Conservation (phyloP, 2,797 vertebrate genomes). For the Gymnocypris eckloni region DNA sequence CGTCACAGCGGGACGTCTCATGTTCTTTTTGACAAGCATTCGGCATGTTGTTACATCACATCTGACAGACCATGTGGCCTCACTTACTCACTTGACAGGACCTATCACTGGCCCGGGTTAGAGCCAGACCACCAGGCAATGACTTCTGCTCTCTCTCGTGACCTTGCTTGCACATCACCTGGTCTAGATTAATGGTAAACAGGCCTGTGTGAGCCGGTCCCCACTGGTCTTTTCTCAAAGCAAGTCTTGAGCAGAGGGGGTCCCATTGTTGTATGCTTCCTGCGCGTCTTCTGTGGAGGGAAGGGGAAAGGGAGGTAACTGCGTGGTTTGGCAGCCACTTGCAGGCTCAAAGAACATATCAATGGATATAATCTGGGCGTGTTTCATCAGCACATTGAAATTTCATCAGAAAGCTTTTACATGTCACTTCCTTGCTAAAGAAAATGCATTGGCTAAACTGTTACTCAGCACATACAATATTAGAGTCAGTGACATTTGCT, state of each 20-base stretch:
- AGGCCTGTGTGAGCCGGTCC: neutral
- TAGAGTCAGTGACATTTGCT: no score
- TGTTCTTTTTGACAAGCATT: constrained; percentile 25
- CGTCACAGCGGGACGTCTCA: constrained; percentile 7
- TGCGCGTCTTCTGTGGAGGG: constrained; percentile 42
- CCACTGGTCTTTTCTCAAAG: constrained; percentile 1
- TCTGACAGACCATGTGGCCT: constrained; percentile 52
- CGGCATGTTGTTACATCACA: constrained; percentile 40
- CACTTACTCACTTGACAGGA: constrained; percentile 38
- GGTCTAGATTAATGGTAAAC: constrained; percentile 33
- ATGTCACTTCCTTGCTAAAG: neutral
- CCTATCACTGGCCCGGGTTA: constrained; percentile 19
- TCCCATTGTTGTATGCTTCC: constrained; percentile 52
- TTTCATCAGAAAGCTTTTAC: neutral
- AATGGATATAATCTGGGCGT: constrained; percentile 17
- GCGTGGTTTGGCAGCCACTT: constrained; percentile 42
- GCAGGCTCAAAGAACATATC: constrained; percentile 15
- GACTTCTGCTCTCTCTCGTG: constrained; percentile 34
- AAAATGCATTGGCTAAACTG: neutral
- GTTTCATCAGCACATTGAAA: constrained; percentile 1
- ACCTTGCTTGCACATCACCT: constrained; percentile 33
- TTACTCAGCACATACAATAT: neutral
- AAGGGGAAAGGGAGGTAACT: constrained; percentile 67
- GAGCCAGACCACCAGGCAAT: constrained; percentile 17
- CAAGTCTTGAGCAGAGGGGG: constrained; percentile 24